Evolutionary conservation across 2,113 vertebrate species (phyloP), one percentile per base, ranked within the genome.

Genomic region (Neoarius graeffei): DNA sequence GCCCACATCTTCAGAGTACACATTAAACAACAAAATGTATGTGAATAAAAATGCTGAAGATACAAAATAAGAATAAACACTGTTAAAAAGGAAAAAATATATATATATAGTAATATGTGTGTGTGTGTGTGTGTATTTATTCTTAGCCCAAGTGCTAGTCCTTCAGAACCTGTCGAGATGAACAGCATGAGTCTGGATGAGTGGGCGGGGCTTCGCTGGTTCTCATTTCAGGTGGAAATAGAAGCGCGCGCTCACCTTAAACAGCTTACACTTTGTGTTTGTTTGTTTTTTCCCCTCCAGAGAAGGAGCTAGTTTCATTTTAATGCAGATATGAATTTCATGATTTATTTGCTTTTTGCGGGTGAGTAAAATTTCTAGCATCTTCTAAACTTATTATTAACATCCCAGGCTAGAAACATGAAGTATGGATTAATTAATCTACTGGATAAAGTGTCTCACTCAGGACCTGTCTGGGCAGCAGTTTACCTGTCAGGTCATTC

Each of bases 311-410:
- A 35, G 42, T 42, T 42, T 42, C 42, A 81, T 17, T 35, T 54
- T 14, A 1, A 91, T 91, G 86, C 87, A 79, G 56, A 15, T 20
- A 85, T 48, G 23, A 86, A 87, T n/a, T 84, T 19, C 15, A 5
- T 14, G 0, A 17, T 88, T 11, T 30, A 8, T 79, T 67, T 92
- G 62, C 85, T 92, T 14, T 91, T 85, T 87, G 8, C 89, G 1
- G 88, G 95, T 95, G 84, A 95, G 94, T 94, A 42, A 80, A 42
- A 9, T 25, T 23, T 17, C 23, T 66, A 30, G 19, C 8, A 42
- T 57, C 10, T 54, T 1, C 20, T 69, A 4, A 57, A 35, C 14
- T 17, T 76, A 15, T 74, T 85, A 50, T 23, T 42, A 17, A 56
- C 13, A 56, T 66, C 64, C 50, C 11, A 30, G 62, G 14, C 1